Evolutionary conservation across 1,140 invertebrate species (phyloP).

Genomic region (Lethrus apterus): DNA sequence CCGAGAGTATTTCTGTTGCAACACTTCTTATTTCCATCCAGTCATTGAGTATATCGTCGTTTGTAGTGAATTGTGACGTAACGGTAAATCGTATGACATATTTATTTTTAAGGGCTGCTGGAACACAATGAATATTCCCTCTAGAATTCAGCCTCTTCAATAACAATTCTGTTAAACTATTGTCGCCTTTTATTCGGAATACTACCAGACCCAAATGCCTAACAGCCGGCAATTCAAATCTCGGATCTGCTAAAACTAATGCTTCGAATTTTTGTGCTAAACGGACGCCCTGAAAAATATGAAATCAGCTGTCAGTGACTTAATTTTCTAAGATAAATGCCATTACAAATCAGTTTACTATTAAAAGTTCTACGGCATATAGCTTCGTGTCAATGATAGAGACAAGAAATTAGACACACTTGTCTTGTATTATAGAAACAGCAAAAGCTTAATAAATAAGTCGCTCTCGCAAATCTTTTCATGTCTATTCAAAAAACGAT

Average conservation of each 20-base stretch:
- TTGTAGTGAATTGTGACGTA: slow-evolving; percentile 83
- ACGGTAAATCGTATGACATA: slow-evolving; percentile 92
- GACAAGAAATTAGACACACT: no score
- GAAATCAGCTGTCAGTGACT: not conserved
- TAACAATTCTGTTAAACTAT: slow-evolving; percentile 76
- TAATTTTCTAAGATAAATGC: not conserved
- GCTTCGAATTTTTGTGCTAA: slow-evolving; percentile 87
- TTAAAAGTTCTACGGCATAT: not conserved
- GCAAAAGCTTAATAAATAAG: no score
- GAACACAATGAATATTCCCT: slow-evolving; percentile 84
- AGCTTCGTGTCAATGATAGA: no score
- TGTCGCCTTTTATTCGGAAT: slow-evolving; percentile 80
- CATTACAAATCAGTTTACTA: no score
- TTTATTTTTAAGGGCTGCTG: slow-evolving; percentile 80
- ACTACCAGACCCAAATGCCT: slow-evolving; percentile 86
- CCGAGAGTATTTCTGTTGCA: slow-evolving; percentile 63
- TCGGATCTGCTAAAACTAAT: slow-evolving; percentile 66
- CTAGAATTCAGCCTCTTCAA: slow-evolving; percentile 81
- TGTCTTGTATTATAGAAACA: no score
- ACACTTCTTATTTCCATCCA: slow-evolving; percentile 83
- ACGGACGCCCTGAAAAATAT: slow-evolving; percentile 48
- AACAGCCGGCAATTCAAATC: slow-evolving; percentile 86
- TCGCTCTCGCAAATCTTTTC: no score
- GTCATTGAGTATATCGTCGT: slow-evolving; percentile 80
- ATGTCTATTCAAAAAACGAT: no score